phyloP scores from a whole-genome alignment of 2,113 vertebrate species.

The human (Homo sapiens) region GRCh38 chr6:19261001-19261500 shows the following conservation, averaged over 20 bases:
- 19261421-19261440: not conserved
- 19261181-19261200: not conserved
- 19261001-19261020: not conserved
- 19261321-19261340: not conserved
- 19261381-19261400: not conserved
- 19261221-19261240: no score
- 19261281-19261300: not conserved
- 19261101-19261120: not conserved
- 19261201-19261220: not conserved
- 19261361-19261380: not conserved
- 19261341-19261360: not conserved
- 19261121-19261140: not conserved
- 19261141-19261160: not conserved
- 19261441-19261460: not conserved
- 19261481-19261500: not conserved
- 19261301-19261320: no score
- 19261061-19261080: not conserved
- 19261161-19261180: not conserved
- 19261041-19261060: not conserved
- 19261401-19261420: not conserved
- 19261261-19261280: not conserved
- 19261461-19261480: not conserved
- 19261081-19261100: not conserved
- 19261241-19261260: not conserved
- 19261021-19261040: not conserved